Conservation (phyloP, 2,113 vertebrate species). For the Mystacornis crossleyi region DNA sequence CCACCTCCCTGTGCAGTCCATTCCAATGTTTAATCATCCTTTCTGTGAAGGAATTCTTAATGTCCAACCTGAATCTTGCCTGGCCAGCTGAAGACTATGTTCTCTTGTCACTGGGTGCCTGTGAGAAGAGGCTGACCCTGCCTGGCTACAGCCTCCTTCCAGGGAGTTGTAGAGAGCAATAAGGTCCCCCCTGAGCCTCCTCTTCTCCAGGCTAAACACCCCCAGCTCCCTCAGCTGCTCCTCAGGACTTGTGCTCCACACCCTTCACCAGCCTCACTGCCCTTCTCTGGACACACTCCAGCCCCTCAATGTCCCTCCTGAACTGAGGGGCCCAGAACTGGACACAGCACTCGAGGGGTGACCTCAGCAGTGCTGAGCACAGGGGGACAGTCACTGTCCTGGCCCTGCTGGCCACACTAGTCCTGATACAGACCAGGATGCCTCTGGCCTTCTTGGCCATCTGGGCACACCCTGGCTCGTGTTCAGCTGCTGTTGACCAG, state of each 20-base stretch:
- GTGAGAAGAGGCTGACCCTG: neutral
- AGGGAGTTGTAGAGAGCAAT: accelerated
- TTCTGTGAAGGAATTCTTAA: neutral
- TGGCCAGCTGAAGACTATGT: neutral
- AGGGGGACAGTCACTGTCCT: neutral
- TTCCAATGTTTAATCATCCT: neutral
- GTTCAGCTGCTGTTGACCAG: neutral
- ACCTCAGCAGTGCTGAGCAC: neutral
- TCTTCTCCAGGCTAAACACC: neutral
- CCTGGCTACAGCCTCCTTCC: neutral
- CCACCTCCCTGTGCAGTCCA: neutral
- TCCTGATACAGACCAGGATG: neutral
- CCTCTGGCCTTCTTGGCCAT: neutral
- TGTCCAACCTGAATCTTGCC: neutral
- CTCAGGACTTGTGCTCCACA: neutral
- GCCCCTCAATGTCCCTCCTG: neutral
- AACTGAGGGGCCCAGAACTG: neutral
- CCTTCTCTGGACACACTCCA: neutral
- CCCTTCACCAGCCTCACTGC: too few species aligned
- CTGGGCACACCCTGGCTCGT: neutral
- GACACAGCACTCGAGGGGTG: neutral
- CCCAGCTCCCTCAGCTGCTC: neutral
- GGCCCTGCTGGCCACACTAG: neutral
- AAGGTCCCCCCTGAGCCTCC: neutral
- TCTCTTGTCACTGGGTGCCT: neutral